Conservation (phyloP, 2,888 invertebrate genomes). For the Capitulum mitella region DNA sequence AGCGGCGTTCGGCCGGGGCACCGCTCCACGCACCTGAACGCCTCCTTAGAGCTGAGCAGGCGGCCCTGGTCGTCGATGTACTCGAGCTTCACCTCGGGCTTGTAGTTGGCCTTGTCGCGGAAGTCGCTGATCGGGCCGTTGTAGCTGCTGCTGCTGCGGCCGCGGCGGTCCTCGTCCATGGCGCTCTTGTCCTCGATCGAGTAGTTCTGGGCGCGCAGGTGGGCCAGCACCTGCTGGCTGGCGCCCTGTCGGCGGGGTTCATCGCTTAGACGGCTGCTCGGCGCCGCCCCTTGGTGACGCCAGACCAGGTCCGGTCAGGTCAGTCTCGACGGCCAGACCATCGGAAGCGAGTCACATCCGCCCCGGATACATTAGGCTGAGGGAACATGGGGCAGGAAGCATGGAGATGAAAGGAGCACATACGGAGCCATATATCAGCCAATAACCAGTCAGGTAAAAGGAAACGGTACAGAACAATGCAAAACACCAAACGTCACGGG, state of each 20-base stretch:
- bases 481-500: too few relatives aligned
- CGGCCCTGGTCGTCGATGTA: slow-evolving; percentile 96
- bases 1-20: not conserved
- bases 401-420: too few relatives aligned
- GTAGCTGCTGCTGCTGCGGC: slow-evolving; percentile 61
- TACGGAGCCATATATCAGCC: too few relatives aligned
- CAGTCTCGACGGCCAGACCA: not conserved
- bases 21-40: slow-evolving; percentile 53
- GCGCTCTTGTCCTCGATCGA: slow-evolving; percentile 70
- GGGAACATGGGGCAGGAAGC: too few relatives aligned
- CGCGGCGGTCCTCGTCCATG: slow-evolving; percentile 65
- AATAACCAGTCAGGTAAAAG: too few relatives aligned
- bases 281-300: too few relatives aligned
- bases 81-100: slow-evolving; percentile 89
- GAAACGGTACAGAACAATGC: too few relatives aligned
- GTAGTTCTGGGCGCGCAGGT: slow-evolving; percentile 70
- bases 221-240: slow-evolving; percentile 54
- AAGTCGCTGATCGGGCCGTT: slow-evolving; percentile 83
- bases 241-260: slow-evolving; percentile 32
- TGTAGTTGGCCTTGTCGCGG: slow-evolving; percentile 80
- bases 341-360: too few relatives aligned
- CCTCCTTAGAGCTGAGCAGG: slow-evolving; percentile 87
- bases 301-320: too few relatives aligned
- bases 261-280: too few relatives aligned
- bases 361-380: too few relatives aligned